Percentiles rank a stretch among this genome's conserved stretches.
These are phyloP conservation scores for Zeus faber DNA, from an alignment of 2,113 vertebrate species.

Conservation along the genomic window DNA sequence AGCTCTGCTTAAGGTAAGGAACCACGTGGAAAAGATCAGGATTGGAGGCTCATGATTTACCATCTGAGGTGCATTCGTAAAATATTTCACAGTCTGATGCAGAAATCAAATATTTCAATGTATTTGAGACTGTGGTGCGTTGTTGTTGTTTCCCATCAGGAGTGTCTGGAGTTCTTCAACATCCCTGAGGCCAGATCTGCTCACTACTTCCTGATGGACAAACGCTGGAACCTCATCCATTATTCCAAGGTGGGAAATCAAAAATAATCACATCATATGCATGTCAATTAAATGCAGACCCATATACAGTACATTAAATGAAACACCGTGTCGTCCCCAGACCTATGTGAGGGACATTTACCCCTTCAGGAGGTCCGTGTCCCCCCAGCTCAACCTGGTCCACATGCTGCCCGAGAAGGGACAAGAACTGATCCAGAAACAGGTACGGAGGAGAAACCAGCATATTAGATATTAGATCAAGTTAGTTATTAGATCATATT, in stretches of 20 bases:
- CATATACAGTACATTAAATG: neutral
- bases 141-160: conserved; percentile 66
- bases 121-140: too few relatives aligned
- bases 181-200: conserved; percentile 94
- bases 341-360: conserved; percentile 98
- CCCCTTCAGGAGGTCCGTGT: conserved; percentile 95
- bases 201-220: conserved; percentile 98
- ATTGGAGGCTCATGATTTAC: too few relatives aligned
- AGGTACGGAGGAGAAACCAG: conserved; percentile 66
- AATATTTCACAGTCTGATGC: too few relatives aligned
- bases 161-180: conserved; percentile 98
- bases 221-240: conserved; percentile 97
- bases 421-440: conserved; percentile 97
- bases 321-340: conserved; percentile 55
- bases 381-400: conserved; percentile 95
- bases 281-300: too few relatives aligned
- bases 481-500: neutral
- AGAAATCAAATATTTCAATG: too few relatives aligned
- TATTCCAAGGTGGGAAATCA: conserved; percentile 88
- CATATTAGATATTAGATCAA: too few relatives aligned
- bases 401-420: conserved; percentile 97
- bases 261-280: too few relatives aligned
- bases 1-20: conserved; percentile 94
- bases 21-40: too few relatives aligned
- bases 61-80: too few relatives aligned